Conservation (phyloP, 2,113 vertebrate species). For the Gnathonemus longibarbis region DNA sequence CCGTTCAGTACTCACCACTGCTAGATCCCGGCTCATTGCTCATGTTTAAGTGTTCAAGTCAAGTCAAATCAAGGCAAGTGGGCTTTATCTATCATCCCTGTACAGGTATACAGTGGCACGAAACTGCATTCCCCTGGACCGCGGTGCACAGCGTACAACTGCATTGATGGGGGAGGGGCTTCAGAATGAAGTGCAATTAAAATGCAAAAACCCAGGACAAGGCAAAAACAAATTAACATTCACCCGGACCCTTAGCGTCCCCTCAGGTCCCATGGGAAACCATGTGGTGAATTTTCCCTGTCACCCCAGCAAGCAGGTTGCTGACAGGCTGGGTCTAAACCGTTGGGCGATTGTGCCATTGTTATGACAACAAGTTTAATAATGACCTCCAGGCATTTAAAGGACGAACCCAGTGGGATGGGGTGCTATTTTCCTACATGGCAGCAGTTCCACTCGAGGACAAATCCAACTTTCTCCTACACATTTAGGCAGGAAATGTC, state of each 20-base stretch:
- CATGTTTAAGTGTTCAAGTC: not conserved
- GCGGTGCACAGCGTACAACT: not conserved
- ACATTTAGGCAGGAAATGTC: not conserved
- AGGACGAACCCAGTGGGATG: not conserved
- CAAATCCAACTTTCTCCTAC: not conserved
- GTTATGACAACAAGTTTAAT: constrained; percentile 1
- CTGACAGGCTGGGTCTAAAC: not conserved
- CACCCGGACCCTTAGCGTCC: not conserved
- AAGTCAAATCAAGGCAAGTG: not conserved
- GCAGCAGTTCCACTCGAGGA: not conserved
- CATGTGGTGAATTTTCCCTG: not conserved
- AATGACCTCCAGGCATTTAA: not conserved
- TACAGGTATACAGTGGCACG: not conserved
- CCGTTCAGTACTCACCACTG: not conserved
- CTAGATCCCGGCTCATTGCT: not conserved
- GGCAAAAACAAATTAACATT: not conserved
- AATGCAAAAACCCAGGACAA: not conserved
- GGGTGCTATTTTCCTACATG: not conserved
- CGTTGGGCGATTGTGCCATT: not conserved
- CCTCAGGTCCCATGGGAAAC: constrained; percentile 5
- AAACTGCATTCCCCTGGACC: not conserved
- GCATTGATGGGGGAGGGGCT: not conserved
- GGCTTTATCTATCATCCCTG: not conserved
- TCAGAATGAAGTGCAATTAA: not conserved
- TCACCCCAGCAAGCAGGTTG: not conserved